Evolutionary conservation across 1,140 invertebrate species (phyloP), one percentile per base, ranked within the genome.

Genomic region (Ladona fulva): DNA sequence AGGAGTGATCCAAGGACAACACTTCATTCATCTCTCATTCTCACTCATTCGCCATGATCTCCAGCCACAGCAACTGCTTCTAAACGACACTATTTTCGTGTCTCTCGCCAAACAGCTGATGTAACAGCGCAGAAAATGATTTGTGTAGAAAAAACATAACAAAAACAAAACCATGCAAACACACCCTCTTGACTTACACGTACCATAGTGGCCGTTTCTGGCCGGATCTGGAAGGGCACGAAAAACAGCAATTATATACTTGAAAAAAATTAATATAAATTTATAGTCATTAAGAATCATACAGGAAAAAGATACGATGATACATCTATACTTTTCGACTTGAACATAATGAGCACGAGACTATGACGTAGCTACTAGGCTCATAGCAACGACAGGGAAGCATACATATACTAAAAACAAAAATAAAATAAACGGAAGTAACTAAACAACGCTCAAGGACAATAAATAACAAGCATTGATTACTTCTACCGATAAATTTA

Each of bases 171-270:
- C 14, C 16, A 29, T 42, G n/a, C 42, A 42, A 42, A n/a, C 25
- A 42, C 76, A 76, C 3, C n/a, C 52, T 66, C 52, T 37, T 37
- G 77, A 79, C 79, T 79, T 79, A 79, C 79, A 75, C 77, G 79
- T 77, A 78, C 42, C 77, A 79, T 79, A 79, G 25, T 76, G 78
- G 74, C 79, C 79, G 42, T 24, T 74, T 74, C 78, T 37, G 29
- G 29, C 29, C 29, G 29, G 79, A 79, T 79, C 79, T 79, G 79
- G 74, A 79, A 77, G 76, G 74, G 52, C 37, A 66, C 74, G 75
- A 78, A 78, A 78, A 78, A 66, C 52, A 66, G 52, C 52, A 66
- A 66, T 66, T 66, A 66, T 66, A 22, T 66, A 66, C 52, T 66
- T 66, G n/a, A 66, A 66, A 66, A 66, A 19, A 66, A 66, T 19